These are phyloP conservation scores for Trichoplusia ni DNA, from an alignment of 1,140 invertebrate genomes.

Conservation along the genomic window DNA sequence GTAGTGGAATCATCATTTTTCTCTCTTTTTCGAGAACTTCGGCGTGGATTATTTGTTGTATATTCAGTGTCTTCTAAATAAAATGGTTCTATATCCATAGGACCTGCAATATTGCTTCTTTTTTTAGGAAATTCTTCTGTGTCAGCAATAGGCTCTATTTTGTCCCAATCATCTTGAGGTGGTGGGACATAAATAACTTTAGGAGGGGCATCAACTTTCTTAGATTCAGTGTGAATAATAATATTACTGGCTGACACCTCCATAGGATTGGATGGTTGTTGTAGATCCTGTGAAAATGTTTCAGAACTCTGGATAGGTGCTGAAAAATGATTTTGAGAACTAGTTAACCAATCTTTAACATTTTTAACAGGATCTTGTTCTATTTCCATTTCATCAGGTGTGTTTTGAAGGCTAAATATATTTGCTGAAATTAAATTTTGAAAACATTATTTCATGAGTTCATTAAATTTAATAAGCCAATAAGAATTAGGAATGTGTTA, in stretches of 20 bases:
- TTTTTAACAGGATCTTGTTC: conserved; percentile 54
- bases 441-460: not conserved
- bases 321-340: conserved; percentile 71
- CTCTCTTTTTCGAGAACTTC: conserved; percentile 65
- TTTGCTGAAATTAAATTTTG: conserved; percentile 55
- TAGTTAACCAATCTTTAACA: conserved; percentile 69
- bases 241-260: conserved; percentile 52
- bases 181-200: conserved; percentile 43
- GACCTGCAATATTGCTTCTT: conserved; percentile 54
- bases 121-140: conserved; percentile 44
- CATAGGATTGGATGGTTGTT: conserved; percentile 24
- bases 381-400: conserved; percentile 29
- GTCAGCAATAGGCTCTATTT: conserved; percentile 65
- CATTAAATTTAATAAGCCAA: too few relatives aligned
- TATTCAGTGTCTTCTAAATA: conserved; percentile 51
- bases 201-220: conserved; percentile 37
- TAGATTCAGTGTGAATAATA: conserved; percentile 55
- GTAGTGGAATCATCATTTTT: conserved; percentile 32
- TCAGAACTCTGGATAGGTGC: conserved; percentile 51
- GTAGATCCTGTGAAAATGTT: conserved; percentile 45
- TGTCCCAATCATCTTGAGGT: conserved; percentile 71
- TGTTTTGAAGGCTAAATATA: conserved; percentile 50
- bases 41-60: conserved; percentile 56
- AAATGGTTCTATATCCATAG: conserved; percentile 61
- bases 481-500: too few relatives aligned